Percentiles rank a stretch among this genome's conserved stretches.
Evolutionary conservation across 2,888 invertebrate species (phyloP).

Genomic region (Limnephilus marmoratus): DNA sequence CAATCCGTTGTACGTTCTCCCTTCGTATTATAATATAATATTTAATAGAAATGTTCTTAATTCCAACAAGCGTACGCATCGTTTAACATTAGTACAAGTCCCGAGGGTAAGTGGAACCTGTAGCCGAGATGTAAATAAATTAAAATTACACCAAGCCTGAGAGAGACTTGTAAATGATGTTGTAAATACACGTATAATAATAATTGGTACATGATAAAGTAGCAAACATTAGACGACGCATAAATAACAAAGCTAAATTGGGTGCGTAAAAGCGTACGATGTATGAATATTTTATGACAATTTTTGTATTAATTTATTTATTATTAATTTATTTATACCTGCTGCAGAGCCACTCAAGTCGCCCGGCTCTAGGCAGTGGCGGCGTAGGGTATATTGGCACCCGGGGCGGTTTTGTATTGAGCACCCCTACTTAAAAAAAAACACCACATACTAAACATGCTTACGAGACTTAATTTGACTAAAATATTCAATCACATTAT

Average conservation of each 20-base stretch:
- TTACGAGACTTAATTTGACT: no score
- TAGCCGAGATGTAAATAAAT: neutral
- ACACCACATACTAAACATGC: no score
- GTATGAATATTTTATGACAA: no score
- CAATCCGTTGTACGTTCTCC: neutral
- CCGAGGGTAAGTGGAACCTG: neutral
- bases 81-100: neutral
- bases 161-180: neutral
- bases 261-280: neutral
- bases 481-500: no score
- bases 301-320: no score
- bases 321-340: no score
- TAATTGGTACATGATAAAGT: neutral
- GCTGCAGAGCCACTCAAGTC: no score
- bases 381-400: no score
- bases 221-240: neutral
- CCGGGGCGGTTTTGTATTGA: no score
- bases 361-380: no score
- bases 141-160: neutral
- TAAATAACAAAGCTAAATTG: neutral
- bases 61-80: neutral
- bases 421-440: no score
- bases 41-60: neutral
- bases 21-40: neutral
- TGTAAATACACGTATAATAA: neutral